These are phyloP conservation scores for Tinamus major DNA, from an alignment of 2,797 vertebrate genomes.

Conservation along the genomic window DNA sequence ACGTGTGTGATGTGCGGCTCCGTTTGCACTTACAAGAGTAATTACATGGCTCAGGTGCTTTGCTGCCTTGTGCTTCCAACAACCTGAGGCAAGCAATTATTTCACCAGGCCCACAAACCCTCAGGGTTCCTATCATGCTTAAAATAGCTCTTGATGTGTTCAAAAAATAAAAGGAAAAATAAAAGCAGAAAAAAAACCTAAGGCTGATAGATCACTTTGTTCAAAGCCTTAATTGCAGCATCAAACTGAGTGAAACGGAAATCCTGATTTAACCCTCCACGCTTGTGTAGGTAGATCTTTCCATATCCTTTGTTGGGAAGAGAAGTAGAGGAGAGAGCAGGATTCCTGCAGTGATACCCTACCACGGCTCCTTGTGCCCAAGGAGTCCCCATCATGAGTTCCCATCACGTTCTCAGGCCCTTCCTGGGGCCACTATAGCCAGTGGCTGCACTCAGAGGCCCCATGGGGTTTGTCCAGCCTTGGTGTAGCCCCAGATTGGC, in stretches of 20 bases:
- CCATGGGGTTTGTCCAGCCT: too few species aligned
- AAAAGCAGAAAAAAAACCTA: neutral
- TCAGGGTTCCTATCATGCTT: neutral
- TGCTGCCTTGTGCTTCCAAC: slow-evolving; percentile 33
- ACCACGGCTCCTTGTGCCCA: too few species aligned
- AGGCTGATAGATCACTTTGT: neutral
- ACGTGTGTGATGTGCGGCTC: neutral
- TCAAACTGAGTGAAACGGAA: neutral
- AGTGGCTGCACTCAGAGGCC: too few species aligned
- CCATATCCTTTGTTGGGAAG: neutral
- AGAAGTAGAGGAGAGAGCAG: neutral
- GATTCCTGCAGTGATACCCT: neutral
- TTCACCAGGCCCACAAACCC: slow-evolving; percentile 34
- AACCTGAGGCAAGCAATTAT: slow-evolving; percentile 66
- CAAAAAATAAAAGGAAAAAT: neutral
- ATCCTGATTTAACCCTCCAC: neutral
- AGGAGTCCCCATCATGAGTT: too few species aligned
- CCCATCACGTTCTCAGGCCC: too few species aligned
- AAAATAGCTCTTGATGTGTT: slow-evolving; percentile 36
- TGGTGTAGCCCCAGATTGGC: too few species aligned
- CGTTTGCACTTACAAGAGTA: slow-evolving; percentile 31
- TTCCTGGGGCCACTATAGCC: neutral
- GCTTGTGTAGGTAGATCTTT: neutral
- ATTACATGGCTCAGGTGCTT: slow-evolving; percentile 71
- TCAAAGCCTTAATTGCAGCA: slow-evolving; percentile 7